Evolutionary conservation across 1,140 invertebrate species (phyloP).

Genomic region (Pantala flavescens): DNA sequence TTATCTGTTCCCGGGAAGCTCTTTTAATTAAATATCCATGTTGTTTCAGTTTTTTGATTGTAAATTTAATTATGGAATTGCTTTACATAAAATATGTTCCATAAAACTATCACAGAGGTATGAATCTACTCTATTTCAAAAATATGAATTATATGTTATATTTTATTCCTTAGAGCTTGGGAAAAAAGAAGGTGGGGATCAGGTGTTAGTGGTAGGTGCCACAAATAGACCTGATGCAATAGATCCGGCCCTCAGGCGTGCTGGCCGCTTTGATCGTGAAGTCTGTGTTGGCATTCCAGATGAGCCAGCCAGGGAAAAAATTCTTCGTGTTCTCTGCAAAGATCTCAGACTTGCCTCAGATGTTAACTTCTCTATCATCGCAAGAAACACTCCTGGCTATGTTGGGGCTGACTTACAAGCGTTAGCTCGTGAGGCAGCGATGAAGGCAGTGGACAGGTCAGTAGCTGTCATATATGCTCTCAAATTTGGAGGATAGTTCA

Average conservation of each 20-base stretch:
- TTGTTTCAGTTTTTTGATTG: no score
- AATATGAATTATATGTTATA: background rate
- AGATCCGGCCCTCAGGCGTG: conserved; percentile 82
- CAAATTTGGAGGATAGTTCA: conserved; percentile 20
- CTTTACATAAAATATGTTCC: no score
- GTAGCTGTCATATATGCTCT: background rate
- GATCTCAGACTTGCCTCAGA: conserved; percentile 55
- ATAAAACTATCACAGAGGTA: no score
- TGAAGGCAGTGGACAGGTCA: conserved; percentile 67
- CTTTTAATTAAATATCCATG: no score
- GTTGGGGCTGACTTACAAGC: conserved; percentile 90
- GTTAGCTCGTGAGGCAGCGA: conserved; percentile 74
- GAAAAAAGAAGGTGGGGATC: background rate
- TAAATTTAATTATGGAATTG: no score
- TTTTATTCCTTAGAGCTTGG: conserved; percentile 15
- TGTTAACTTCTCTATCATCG: conserved; percentile 60
- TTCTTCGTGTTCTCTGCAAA: conserved; percentile 57
- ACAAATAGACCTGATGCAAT: conserved; percentile 89
- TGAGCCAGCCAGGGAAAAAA: conserved; percentile 61
- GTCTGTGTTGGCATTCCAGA: conserved; percentile 89
- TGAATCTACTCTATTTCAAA: no score
- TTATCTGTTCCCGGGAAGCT: no score
- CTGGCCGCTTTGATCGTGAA: conserved; percentile 88
- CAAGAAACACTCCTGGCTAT: conserved; percentile 86
- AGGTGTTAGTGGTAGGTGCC: conserved; percentile 82